Evolutionary conservation across 1,140 invertebrate genomes (phyloP).

Genomic region (Frieseomelitta varia): DNA sequence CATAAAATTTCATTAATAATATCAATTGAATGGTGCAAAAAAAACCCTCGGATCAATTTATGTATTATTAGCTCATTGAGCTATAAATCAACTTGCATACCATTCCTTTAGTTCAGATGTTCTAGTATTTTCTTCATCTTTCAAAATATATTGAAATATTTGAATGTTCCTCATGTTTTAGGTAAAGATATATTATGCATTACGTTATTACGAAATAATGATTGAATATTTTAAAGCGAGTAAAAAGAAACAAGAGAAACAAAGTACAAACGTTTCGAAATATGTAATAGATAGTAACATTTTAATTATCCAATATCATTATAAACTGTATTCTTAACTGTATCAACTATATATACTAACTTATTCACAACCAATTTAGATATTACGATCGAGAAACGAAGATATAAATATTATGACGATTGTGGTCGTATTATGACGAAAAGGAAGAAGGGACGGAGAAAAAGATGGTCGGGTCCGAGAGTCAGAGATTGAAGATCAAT

Average conservation of each 20-base stretch:
- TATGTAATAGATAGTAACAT: no score
- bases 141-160: neutral
- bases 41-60: no score
- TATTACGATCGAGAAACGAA: neutral
- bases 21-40: no score
- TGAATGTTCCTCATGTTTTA: neutral
- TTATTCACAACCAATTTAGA: neutral
- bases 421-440: neutral
- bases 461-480: constrained; percentile 13
- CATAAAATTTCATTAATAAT: no score
- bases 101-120: no score
- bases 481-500: constrained; percentile 68
- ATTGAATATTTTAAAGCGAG: neutral
- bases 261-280: neutral
- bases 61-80: no score
- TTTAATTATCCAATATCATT: neutral
- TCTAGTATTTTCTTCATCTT: no score
- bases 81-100: no score
- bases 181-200: neutral
- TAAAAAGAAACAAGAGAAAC: neutral
- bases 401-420: neutral
- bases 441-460: neutral
- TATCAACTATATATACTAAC: neutral
- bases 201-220: neutral
- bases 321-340: neutral